phyloP scores from a whole-genome alignment of 2,113 vertebrate species.

The Sceloporus undulatus region DNA sequence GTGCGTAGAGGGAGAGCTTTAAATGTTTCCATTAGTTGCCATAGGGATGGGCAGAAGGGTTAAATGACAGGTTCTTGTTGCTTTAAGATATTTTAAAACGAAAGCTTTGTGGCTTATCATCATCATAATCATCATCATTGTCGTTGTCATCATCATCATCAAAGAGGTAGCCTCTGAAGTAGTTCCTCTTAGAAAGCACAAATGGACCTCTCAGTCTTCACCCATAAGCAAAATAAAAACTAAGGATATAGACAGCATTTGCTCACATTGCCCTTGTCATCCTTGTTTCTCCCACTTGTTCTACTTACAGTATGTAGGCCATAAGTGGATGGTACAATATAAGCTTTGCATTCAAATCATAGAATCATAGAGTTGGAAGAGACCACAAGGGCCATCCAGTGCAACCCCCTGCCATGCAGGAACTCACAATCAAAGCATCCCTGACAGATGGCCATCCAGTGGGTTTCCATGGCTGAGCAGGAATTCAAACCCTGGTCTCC shows the following conservation, averaged over 20 bases:
- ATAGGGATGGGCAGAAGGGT: constrained; percentile 82
- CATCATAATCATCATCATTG: constrained; percentile 58
- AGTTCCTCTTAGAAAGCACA: constrained; percentile 38
- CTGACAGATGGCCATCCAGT: too few relatives aligned
- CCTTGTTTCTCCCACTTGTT: neutral
- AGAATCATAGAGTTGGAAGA: too few relatives aligned
- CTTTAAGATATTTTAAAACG: constrained; percentile 68
- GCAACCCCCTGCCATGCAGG: too few relatives aligned
- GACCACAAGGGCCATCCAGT: too few relatives aligned
- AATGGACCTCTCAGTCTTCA: neutral
- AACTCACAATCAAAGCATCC: too few relatives aligned
- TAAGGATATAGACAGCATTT: neutral
- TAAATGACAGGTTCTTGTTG: constrained; percentile 77
- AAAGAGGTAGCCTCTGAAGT: constrained; percentile 52
- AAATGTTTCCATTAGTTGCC: constrained; percentile 82
- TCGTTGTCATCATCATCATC: constrained; percentile 44
- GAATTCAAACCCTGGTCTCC: too few relatives aligned
- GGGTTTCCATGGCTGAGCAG: too few relatives aligned
- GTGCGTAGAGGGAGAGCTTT: constrained; percentile 76
- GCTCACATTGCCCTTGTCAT: neutral
- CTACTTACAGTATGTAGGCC: neutral
- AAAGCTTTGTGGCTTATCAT: constrained; percentile 63
- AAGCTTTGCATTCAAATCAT: neutral
- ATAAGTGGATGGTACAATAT: neutral
- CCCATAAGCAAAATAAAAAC: neutral